Base-by-base conservation (phyloP, 2,888 invertebrate genomes). In the Cantharis flavilabris region DNA sequence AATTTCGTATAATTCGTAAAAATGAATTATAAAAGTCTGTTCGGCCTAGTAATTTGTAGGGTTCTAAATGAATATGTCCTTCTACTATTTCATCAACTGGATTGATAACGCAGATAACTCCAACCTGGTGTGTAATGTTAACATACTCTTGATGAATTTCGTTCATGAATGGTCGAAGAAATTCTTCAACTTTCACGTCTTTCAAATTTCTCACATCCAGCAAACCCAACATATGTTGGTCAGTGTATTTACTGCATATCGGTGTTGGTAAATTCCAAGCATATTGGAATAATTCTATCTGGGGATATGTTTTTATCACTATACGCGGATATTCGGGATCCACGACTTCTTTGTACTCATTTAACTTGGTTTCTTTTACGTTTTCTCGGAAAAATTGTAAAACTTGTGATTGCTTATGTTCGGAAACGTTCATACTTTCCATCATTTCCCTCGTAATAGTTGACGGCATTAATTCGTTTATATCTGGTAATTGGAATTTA, bases 71-170 rank as follows among this genome's bases (percentile, higher is more conserved):
- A 79, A 89, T 89, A 76, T 89, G 88, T 23, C 87, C 89, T 3
- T 90, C 88, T 13, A 65, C 62, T 9, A 90, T 90, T 62, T 92
- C 91, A 0, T 92, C 92, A 62, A 89, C 86, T 72, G 92, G 91
- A 63, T 90, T 89, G n/a, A 94, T 89, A 73, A 93, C 91, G 33
- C 91, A 91, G 83, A 91, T 92, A 70, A 94, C 91, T 11, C 93
- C 93, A 62, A 92, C 90, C 0, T 90, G 88, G 81, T 93, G 93
- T 74, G 93, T 90, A 71, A 92, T 89, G 16, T 87, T 87, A 82
- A 92, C 89, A 89, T 92, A 94, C 81, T 92, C 92, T 0, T 84
- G 84, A 81, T 92, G 90, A 69, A 90, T 90, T 83, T 93, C 93
- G 3, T 87, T 83, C 77, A 49, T 49, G n/a, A 49, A 49, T 1